These are phyloP conservation scores for Caenorhabditis panamensis DNA, from an alignment of 2,888 invertebrate species.

Conservation along the genomic window DNA sequence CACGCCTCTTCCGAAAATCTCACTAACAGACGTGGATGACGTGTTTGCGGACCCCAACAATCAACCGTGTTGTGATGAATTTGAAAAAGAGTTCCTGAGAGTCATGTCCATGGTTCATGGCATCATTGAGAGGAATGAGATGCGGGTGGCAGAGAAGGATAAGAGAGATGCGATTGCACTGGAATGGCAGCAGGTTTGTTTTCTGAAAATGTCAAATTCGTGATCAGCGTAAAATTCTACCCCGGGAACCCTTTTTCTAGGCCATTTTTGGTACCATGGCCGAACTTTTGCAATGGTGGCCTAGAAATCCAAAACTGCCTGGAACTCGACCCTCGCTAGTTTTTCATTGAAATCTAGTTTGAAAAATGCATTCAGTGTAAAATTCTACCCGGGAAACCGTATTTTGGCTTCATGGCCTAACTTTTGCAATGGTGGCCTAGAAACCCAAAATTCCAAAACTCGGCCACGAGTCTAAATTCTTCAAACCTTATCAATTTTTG, in stretches of 20 bases:
- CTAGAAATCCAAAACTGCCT: not conserved
- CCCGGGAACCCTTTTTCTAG: not conserved
- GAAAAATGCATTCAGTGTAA: no score
- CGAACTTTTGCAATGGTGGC: not conserved
- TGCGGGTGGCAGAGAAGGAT: constrained; percentile 88
- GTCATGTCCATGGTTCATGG: constrained; percentile 87
- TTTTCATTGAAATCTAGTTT: no score
- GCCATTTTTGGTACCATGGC: not conserved
- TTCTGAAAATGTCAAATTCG: no score
- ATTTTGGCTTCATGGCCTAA: not conserved
- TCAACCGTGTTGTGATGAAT: constrained; percentile 76
- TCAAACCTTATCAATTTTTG: no score
- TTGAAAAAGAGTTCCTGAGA: constrained; percentile 86
- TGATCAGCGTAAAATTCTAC: not conserved
- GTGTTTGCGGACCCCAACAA: constrained; percentile 25
- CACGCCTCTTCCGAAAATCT: constrained; percentile 26
- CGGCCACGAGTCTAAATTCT: not conserved
- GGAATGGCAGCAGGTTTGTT: constrained; percentile 89
- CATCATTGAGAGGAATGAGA: constrained; percentile 86
- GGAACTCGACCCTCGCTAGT: no score
- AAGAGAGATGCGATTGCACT: constrained; percentile 88
- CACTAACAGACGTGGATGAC: constrained; percentile 38
- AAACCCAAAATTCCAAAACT: not conserved
- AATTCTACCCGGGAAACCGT: not conserved
- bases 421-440: not conserved